Evolutionary conservation across 2,888 invertebrate genomes (phyloP).

Genomic region (Gymnocheta viridis): DNA sequence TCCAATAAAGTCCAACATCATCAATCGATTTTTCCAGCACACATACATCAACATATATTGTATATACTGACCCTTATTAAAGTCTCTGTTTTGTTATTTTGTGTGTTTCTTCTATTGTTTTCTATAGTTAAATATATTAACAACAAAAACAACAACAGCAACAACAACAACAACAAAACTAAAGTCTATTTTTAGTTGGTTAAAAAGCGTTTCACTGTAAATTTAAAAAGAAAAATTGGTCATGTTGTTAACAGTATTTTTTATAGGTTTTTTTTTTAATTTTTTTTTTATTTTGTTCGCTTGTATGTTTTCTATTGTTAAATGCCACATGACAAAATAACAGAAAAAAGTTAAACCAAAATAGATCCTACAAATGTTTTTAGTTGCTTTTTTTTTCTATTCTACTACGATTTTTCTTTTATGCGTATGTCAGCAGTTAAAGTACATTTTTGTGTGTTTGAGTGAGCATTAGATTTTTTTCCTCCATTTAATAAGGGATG

Average conservation of each 20-base stretch:
- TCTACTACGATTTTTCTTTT: conserved; percentile 18
- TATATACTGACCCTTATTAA: conserved; percentile 20
- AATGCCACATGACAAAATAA: conserved; percentile 49
- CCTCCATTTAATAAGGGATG: conserved; percentile 58
- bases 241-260: conserved; percentile 23
- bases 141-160: background rate
- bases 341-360: conserved; percentile 49
- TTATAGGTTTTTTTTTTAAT: background rate
- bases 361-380: conserved; percentile 60
- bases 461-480: conserved; percentile 28
- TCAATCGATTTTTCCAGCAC: conserved; percentile 32
- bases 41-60: conserved; percentile 9
- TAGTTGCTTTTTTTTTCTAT: conserved; percentile 3
- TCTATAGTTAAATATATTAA: background rate
- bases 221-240: conserved; percentile 36
- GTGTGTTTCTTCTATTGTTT: background rate
- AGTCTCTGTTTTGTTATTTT: background rate
- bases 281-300: background rate
- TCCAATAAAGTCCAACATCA: conserved; percentile 6
- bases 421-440: conserved; percentile 63
- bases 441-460: conserved; percentile 2
- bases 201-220: conserved; percentile 54
- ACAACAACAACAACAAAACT: conserved; percentile 13
- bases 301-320: conserved; percentile 41
- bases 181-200: conserved; percentile 55